These are phyloP conservation scores for Drosophila ochracea DNA, from an alignment of 2,888 invertebrate species.

Conservation along the genomic window DNA sequence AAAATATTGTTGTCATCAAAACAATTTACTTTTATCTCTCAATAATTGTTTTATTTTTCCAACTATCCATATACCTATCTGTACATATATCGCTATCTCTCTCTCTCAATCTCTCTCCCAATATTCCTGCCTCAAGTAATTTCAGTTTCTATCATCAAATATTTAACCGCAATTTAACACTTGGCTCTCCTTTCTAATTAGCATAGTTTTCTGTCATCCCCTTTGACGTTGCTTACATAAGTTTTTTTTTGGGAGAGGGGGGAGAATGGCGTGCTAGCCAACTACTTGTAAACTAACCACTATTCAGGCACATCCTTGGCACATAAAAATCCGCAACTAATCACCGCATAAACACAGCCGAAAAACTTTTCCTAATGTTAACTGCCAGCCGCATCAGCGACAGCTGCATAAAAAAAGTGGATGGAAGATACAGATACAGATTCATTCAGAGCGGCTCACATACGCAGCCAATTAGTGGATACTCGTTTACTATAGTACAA, in stretches of 20 bases:
- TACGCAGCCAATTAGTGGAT: constrained; percentile 57
- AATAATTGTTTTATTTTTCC: too few relatives aligned
- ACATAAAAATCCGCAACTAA: constrained; percentile 66
- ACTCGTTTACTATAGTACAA: constrained; percentile 20
- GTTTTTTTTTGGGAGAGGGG: constrained; percentile 7
- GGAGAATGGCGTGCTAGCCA: neutral
- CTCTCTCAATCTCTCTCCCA: neutral
- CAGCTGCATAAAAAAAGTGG: constrained; percentile 36
- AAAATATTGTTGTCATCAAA: neutral
- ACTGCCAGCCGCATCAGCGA: constrained; percentile 41
- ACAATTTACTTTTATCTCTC: neutral
- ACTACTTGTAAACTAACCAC: constrained; percentile 39
- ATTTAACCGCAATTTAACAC: constrained; percentile 41
- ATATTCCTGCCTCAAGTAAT: neutral
- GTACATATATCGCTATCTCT: neutral
- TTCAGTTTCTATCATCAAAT: constrained; percentile 17
- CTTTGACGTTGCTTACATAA: constrained; percentile 45
- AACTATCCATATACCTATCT: too few relatives aligned
- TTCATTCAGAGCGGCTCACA: constrained; percentile 39
- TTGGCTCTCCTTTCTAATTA: constrained; percentile 54
- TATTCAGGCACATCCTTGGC: constrained; percentile 45
- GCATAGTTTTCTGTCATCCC: constrained; percentile 9
- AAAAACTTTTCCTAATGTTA: constrained; percentile 60
- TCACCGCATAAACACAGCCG: constrained; percentile 61
- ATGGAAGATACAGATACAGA: constrained; percentile 13